phyloP scores from a whole-genome alignment of 2,888 invertebrate species.

The Boloria euphrosyne region DNA sequence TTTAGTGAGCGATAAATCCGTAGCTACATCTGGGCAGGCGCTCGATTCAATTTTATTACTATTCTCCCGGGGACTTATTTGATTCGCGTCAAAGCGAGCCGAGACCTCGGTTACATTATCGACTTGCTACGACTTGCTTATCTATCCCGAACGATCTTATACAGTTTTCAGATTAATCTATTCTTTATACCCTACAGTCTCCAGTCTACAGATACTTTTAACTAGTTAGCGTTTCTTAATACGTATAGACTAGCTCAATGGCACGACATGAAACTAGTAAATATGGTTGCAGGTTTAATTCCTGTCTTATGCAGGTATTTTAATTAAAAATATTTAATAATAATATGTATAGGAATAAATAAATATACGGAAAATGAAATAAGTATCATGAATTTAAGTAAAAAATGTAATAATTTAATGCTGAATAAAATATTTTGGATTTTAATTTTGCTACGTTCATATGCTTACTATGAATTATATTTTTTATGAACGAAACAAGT shows the following conservation, averaged over 20 bases:
- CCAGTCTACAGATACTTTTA: neutral
- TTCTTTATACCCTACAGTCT: neutral
- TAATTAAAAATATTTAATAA: no score
- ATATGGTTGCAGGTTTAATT: no score
- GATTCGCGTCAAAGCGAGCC: constrained; percentile 78
- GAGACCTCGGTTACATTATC: constrained; percentile 68
- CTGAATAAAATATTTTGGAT: no score
- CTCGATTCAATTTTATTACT: constrained; percentile 81
- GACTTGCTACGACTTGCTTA: constrained; percentile 54
- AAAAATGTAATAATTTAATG: no score
- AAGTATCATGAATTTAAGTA: no score
- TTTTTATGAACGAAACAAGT: no score
- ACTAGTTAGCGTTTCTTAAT: neutral
- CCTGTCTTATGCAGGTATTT: no score
- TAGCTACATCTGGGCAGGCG: constrained; percentile 78
- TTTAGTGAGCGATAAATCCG: constrained; percentile 72
- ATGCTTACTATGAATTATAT: no score
- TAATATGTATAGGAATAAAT: no score
- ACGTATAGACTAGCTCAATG: neutral
- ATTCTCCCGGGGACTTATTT: constrained; percentile 78
- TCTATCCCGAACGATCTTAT: constrained; percentile 41
- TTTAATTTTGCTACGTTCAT: no score
- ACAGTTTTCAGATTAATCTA: constrained; percentile 16
- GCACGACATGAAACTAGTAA: no score
- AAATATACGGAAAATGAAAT: no score